Evolutionary conservation across 2,113 vertebrate genomes (phyloP).

Genomic region (Urocitellus parryii): DNA sequence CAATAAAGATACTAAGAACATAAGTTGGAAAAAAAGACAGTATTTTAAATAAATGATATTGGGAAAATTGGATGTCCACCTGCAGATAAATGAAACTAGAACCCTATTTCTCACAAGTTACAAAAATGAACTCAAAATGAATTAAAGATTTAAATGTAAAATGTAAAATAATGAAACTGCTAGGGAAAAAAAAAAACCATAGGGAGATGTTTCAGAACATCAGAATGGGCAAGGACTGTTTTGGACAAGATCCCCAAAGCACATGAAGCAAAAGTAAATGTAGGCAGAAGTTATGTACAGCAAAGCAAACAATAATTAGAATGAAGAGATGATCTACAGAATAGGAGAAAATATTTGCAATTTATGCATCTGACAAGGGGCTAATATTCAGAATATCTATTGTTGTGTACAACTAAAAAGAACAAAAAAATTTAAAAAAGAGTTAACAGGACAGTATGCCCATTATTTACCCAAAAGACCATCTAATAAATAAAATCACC

Average conservation of each 20-base stretch:
- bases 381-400: background rate
- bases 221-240: background rate
- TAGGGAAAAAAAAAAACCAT: background rate
- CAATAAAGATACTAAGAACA: background rate
- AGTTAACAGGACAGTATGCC: too few species aligned
- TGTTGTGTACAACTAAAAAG: too few species aligned
- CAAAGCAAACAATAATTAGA: background rate
- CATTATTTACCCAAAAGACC: too few species aligned
- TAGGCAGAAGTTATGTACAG: background rate
- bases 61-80: background rate
- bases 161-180: background rate
- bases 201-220: background rate
- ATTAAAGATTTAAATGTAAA: background rate
- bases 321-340: background rate
- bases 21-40: background rate
- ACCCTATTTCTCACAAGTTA: background rate
- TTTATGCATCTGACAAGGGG: background rate
- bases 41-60: background rate
- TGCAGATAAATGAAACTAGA: background rate
- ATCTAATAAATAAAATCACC: too few species aligned
- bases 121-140: background rate
- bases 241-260: background rate
- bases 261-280: background rate
- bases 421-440: too few species aligned
- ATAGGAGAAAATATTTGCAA: background rate